phyloP scores from a whole-genome alignment of 1,140 invertebrate genomes.

The Spodoptera litura region DNA sequence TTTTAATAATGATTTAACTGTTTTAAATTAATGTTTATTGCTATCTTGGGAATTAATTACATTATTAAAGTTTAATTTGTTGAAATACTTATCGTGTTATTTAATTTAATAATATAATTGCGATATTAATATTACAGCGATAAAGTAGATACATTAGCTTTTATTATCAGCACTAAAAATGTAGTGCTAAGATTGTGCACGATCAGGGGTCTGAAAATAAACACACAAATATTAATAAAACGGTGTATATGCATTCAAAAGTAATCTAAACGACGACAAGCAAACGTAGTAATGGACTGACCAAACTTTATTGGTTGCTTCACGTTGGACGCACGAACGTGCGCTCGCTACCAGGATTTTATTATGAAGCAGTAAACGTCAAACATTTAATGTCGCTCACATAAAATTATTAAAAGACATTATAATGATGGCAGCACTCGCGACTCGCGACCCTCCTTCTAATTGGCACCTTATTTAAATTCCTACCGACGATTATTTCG shows the following conservation, averaged over 20 bases:
- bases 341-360: constrained; percentile 55
- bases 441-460: constrained; percentile 62
- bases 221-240: constrained; percentile 8
- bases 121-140: constrained; percentile 19
- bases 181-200: background rate
- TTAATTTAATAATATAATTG: constrained; percentile 20
- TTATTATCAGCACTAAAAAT: constrained; percentile 26
- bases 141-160: constrained; percentile 29
- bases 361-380: constrained; percentile 71
- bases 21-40: constrained; percentile 25
- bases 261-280: constrained; percentile 35
- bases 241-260: constrained; percentile 13
- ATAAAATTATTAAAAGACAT: constrained; percentile 71
- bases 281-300: constrained; percentile 32
- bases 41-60: constrained; percentile 1
- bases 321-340: background rate
- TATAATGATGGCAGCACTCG: constrained; percentile 62
- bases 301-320: constrained; percentile 31
- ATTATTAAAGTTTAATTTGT: constrained; percentile 12
- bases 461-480: constrained; percentile 82
- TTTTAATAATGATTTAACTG: constrained; percentile 19
- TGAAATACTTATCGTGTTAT: constrained; percentile 1
- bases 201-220: background rate
- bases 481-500: constrained; percentile 71
- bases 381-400: constrained; percentile 62